A percentile compares a stretch with the other conserved stretches of the same genome.
These are phyloP conservation scores for Drymonia ruficornis DNA, from an alignment of 2,888 invertebrate genomes.

Conservation along the genomic window DNA sequence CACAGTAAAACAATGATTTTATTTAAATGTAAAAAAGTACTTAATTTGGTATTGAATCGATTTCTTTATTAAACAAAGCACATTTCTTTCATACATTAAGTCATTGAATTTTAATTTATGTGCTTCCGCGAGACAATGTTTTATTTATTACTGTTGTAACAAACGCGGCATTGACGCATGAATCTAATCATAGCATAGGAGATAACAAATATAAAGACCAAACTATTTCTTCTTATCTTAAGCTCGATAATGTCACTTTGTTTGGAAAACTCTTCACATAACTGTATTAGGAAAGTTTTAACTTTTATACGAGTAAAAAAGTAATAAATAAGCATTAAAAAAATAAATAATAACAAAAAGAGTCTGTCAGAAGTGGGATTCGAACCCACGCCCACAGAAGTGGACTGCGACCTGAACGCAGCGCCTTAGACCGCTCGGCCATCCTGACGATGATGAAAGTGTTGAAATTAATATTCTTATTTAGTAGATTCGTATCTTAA, in stretches of 20 bases:
- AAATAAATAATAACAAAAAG: constrained; percentile 28
- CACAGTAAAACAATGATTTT: too few species aligned
- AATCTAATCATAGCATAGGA: constrained; percentile 17
- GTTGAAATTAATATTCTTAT: constrained; percentile 24
- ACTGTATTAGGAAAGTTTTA: background rate
- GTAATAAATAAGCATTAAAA: background rate
- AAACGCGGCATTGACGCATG: constrained; percentile 23
- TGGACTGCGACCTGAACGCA: constrained; percentile 63
- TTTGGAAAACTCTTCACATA: constrained; percentile 11
- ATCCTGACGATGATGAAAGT: constrained; percentile 27
- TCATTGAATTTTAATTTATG: background rate
- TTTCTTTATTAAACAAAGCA: constrained; percentile 4
- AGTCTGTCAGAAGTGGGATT: constrained; percentile 58
- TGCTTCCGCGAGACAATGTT: constrained; percentile 2
- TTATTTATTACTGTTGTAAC: constrained; percentile 14
- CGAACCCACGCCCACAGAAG: constrained; percentile 63
- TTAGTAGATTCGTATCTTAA: background rate
- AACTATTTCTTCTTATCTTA: constrained; percentile 5
- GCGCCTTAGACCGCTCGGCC: constrained; percentile 63
- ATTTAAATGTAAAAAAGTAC: background rate
- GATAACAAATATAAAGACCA: constrained; percentile 32
- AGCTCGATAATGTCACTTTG: constrained; percentile 9
- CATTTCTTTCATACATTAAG: background rate
- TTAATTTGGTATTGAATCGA: background rate
- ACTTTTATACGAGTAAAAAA: background rate